A percentile compares a stretch with the other conserved stretches of the same genome.
Conservation (phyloP, 2,113 vertebrate genomes). For the Oxyruncus cristatus region DNA sequence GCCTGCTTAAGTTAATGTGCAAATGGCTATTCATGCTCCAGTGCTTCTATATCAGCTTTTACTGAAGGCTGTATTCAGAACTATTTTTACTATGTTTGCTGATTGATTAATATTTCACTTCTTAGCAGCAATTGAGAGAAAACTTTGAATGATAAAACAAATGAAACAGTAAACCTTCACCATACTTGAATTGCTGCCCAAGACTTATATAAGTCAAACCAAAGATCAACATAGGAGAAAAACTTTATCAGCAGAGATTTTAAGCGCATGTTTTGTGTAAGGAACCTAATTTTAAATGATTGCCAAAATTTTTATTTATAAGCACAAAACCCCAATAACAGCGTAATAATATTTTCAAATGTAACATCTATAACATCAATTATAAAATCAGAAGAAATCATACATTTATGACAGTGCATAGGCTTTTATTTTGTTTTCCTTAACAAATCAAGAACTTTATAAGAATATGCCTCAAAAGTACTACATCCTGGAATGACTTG, state of each 20-base stretch:
- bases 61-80: constrained; percentile 1
- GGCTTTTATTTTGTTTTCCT: not conserved
- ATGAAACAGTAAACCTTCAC: not conserved
- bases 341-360: not conserved
- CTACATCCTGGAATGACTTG: not conserved
- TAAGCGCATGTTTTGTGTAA: not conserved
- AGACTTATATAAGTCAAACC: not conserved
- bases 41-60: constrained; percentile 36
- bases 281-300: not conserved
- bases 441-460: not conserved
- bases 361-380: not conserved
- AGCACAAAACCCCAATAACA: not conserved
- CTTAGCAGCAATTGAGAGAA: constrained; percentile 32
- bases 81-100: constrained; percentile 58
- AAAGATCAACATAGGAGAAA: not conserved
- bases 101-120: constrained; percentile 68
- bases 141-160: constrained; percentile 28
- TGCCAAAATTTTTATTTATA: not conserved
- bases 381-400: not conserved
- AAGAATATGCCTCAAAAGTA: not conserved
- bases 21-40: constrained; percentile 36
- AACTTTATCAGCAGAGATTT: not conserved
- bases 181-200: not conserved
- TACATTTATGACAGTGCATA: not conserved
- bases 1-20: constrained; percentile 17